Conservation (phyloP, 2,888 invertebrate species). For the Catocala nupta region DNA sequence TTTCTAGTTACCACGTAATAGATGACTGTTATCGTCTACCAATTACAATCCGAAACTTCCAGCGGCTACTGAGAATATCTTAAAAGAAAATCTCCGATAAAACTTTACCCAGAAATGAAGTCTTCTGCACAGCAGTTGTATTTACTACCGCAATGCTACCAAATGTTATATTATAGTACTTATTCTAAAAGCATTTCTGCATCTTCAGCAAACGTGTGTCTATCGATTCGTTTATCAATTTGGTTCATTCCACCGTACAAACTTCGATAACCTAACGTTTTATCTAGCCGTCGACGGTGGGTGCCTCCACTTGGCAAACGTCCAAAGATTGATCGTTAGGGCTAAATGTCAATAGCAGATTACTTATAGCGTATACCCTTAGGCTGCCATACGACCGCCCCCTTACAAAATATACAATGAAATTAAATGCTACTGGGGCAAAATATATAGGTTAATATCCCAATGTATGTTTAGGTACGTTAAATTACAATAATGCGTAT, state of each 20-base stretch:
- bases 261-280: conserved; percentile 45
- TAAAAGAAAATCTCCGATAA: too few species aligned
- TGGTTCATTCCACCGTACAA: conserved; percentile 34
- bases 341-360: conserved; percentile 74
- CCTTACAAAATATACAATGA: conserved; percentile 40
- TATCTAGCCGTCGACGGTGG: conserved; percentile 35
- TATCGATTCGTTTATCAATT: conserved; percentile 37
- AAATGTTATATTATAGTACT: too few species aligned
- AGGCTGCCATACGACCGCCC: conserved; percentile 16
- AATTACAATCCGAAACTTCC: too few species aligned
- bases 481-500: conserved; percentile 20
- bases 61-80: too few species aligned
- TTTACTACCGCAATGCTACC: too few species aligned
- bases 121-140: too few species aligned
- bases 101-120: too few species aligned
- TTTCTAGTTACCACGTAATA: too few species aligned
- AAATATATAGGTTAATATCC: conserved; percentile 43
- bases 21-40: too few species aligned
- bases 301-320: conserved; percentile 58
- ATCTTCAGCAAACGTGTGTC: conserved; percentile 1
- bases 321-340: conserved; percentile 74
- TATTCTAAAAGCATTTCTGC: background rate
- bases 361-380: conserved; percentile 44
- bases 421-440: conserved; percentile 40
- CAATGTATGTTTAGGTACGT: conserved; percentile 20